These are phyloP conservation scores for Anarhynchus alexandrinus DNA, from an alignment of 2,113 vertebrate genomes.

Conservation along the genomic window DNA sequence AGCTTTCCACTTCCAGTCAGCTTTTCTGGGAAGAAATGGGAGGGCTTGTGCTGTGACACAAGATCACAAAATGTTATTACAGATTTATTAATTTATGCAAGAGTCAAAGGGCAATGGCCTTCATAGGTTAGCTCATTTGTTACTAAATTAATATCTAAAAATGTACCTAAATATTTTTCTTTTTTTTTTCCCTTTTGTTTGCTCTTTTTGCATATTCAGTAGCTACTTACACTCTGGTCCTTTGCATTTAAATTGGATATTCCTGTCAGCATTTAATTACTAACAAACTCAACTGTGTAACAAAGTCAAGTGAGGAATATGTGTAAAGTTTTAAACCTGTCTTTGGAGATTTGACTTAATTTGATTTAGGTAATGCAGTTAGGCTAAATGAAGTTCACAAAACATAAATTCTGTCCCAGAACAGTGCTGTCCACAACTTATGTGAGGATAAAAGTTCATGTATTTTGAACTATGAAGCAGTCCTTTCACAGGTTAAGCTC, in stretches of 20 bases:
- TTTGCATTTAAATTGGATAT: neutral
- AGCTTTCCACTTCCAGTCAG: neutral
- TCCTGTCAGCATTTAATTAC: slow-evolving; percentile 23
- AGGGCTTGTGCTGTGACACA: neutral
- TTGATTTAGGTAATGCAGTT: neutral
- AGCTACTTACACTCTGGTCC: neutral
- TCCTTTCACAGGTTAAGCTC: neutral
- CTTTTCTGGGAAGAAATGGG: neutral
- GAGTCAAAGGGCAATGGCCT: neutral
- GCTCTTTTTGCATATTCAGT: neutral
- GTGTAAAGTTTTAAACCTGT: neutral
- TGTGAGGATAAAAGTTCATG: neutral
- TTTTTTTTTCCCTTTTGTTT: neutral
- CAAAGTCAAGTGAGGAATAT: slow-evolving; percentile 9
- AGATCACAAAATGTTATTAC: neutral
- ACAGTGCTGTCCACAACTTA: neutral
- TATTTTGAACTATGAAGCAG: neutral
- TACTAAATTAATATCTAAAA: neutral
- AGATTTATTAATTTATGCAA: neutral
- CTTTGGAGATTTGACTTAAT: slow-evolving; percentile 27
- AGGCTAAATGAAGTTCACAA: neutral
- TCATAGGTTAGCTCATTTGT: neutral
- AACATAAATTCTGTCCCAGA: neutral
- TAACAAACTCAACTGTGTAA: neutral
- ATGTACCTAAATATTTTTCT: neutral